Evolutionary conservation across 2,797 vertebrate species (phyloP).

Genomic region (Lithobates pipiens): DNA sequence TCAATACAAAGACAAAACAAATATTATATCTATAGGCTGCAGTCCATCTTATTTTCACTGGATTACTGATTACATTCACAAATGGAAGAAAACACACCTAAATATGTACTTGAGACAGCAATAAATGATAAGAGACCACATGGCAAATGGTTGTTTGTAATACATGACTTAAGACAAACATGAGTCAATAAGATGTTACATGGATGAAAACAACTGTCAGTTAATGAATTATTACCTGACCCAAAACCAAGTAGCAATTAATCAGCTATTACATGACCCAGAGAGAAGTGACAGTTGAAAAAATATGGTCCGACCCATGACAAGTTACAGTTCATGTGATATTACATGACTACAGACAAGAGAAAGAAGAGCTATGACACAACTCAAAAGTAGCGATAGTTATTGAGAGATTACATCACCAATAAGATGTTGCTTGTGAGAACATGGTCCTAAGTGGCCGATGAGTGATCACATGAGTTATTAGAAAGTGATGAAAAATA

Average conservation of each 20-base stretch:
- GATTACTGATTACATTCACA: too few relatives aligned
- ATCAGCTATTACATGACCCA: neutral
- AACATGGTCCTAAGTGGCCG: neutral
- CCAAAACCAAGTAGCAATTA: neutral
- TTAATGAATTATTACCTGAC: neutral
- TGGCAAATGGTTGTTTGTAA: neutral
- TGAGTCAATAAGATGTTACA: neutral
- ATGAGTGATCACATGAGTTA: neutral
- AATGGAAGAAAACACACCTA: too few relatives aligned
- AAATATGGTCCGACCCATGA: neutral
- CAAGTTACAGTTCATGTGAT: neutral
- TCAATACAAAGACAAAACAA: too few relatives aligned
- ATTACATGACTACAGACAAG: neutral
- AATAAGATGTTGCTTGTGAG: neutral
- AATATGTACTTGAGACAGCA: too few relatives aligned
- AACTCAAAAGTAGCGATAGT: neutral
- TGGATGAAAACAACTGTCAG: neutral
- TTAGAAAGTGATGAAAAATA: too few relatives aligned
- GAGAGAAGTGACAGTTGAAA: neutral
- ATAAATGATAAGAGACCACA: too few relatives aligned
- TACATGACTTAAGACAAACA: neutral
- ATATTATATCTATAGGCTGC: too few relatives aligned
- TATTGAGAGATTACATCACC: neutral
- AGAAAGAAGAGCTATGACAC: neutral
- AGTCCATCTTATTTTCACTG: too few relatives aligned